Percentiles rank a stretch among this genome's conserved stretches.
Conservation (phyloP, 2,113 vertebrate genomes). For the Protobothrops mucrosquamatus region DNA sequence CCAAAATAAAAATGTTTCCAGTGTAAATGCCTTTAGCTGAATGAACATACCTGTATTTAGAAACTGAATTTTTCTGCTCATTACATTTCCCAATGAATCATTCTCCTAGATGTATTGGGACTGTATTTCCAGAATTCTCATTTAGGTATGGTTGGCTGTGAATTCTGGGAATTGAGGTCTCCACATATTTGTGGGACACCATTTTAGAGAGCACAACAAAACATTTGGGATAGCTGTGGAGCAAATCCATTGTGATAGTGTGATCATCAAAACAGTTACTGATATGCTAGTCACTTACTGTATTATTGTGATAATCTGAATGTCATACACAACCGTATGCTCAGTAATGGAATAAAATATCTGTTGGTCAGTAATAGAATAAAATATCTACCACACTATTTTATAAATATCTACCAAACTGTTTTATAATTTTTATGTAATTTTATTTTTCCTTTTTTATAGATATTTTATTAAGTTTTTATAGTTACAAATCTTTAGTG, state of each 20-base stretch:
- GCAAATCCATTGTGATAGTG: no score
- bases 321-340: background rate
- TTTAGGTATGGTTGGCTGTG: background rate
- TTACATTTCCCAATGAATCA: background rate
- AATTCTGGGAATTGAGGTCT: background rate
- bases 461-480: no score
- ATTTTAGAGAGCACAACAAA: background rate
- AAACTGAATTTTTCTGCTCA: background rate
- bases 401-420: background rate
- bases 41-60: background rate
- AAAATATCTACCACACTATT: background rate
- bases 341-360: background rate
- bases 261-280: background rate
- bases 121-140: background rate
- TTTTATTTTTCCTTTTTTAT: background rate
- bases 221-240: background rate
- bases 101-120: background rate
- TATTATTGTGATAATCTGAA: background rate
- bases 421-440: background rate
- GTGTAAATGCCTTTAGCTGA: background rate
- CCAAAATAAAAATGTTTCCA: background rate
- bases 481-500: no score
- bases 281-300: background rate
- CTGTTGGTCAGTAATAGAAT: background rate
- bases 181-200: background rate